These are phyloP conservation scores for Brienomyrus longianalis DNA, from an alignment of 2,113 vertebrate genomes.

Conservation along the genomic window DNA sequence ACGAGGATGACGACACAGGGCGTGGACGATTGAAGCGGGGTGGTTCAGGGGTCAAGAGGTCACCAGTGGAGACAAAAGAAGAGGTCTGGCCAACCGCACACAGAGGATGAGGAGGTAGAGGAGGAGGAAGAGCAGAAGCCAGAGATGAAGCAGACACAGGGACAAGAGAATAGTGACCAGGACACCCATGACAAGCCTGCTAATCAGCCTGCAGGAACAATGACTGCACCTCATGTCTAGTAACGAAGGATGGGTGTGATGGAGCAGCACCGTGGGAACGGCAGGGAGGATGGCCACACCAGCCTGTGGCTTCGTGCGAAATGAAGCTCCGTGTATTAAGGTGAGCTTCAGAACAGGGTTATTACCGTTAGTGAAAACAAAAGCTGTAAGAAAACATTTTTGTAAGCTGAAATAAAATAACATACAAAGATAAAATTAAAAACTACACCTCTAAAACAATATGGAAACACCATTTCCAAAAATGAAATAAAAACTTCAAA, in stretches of 20 bases:
- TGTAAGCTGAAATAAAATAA: neutral
- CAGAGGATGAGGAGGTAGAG: neutral
- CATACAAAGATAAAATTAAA: neutral
- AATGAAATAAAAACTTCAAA: neutral
- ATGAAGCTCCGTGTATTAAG: neutral
- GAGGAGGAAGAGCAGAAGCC: constrained; percentile 2
- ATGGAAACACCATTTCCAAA: neutral
- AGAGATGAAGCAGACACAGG: constrained; percentile 10
- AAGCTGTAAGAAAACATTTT: neutral
- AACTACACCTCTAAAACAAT: neutral
- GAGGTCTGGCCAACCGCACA: constrained; percentile 37
- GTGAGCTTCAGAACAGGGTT: neutral
- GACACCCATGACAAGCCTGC: neutral
- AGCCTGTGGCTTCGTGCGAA: neutral
- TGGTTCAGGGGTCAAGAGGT: constrained; percentile 25
- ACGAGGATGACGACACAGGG: constrained; percentile 30
- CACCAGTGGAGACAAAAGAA: constrained; percentile 33
- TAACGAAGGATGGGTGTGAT: neutral
- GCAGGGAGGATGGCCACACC: neutral
- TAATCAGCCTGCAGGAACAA: neutral
- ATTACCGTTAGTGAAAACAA: neutral
- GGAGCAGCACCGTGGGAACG: neutral
- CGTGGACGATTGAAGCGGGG: constrained; percentile 49
- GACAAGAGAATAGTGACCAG: neutral
- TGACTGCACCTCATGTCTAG: neutral